Evolutionary conservation across 2,797 vertebrate genomes (phyloP).

Genomic region (Lophotriccus pileatus): DNA sequence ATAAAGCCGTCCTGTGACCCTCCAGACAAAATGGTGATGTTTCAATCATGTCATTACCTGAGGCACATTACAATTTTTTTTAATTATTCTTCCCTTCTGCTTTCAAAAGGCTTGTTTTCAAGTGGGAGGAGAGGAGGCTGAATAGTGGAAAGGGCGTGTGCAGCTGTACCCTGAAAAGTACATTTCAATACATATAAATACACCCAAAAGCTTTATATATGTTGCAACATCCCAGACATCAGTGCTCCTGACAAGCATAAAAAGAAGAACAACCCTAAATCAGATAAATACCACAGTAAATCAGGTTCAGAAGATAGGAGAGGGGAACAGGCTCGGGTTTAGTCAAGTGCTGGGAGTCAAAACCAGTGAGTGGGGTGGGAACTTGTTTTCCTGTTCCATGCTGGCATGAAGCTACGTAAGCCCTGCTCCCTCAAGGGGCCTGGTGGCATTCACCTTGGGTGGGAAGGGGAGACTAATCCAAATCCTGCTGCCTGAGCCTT

Average conservation of each 20-base stretch:
- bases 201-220: slow-evolving; percentile 18
- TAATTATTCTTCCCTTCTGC: slow-evolving; percentile 59
- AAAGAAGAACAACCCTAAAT: not conserved
- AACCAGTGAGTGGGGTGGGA: not conserved
- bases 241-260: not conserved
- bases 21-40: slow-evolving; percentile 64
- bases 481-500: not conserved
- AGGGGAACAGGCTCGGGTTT: not conserved
- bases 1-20: slow-evolving; percentile 35
- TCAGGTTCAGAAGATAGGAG: not conserved
- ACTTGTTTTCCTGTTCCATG: not conserved
- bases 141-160: slow-evolving; percentile 37
- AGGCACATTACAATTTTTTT: slow-evolving; percentile 50
- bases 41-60: slow-evolving; percentile 62
- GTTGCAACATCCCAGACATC: not conserved
- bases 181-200: slow-evolving; percentile 48
- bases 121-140: slow-evolving; percentile 52
- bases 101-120: slow-evolving; percentile 58
- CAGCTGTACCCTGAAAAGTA: slow-evolving; percentile 21
- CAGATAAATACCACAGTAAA: slow-evolving; percentile 18
- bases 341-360: not conserved
- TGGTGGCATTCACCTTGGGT: not conserved
- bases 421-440: not conserved
- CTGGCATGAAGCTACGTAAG: not conserved
- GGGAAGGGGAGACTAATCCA: not conserved